These are phyloP conservation scores for Lamprologus ornatipinnis DNA, from an alignment of 2,113 vertebrate genomes.

Conservation along the genomic window DNA sequence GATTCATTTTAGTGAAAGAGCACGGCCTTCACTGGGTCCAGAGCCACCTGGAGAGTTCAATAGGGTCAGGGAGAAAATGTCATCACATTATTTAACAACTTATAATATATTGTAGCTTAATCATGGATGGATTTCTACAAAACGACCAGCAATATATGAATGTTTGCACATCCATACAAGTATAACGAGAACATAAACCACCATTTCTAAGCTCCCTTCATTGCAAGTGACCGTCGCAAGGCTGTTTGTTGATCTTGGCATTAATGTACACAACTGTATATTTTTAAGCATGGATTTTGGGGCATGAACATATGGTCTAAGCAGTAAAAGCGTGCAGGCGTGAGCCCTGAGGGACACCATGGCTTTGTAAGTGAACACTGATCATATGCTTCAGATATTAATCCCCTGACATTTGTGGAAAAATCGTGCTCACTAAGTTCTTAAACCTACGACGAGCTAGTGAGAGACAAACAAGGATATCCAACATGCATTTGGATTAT, in stretches of 20 bases:
- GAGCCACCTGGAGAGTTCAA: slow-evolving; percentile 37
- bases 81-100: background rate
- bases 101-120: background rate
- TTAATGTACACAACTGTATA: slow-evolving; percentile 55
- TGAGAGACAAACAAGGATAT: slow-evolving; percentile 5
- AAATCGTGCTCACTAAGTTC: background rate
- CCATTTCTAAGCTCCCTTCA: slow-evolving; percentile 50
- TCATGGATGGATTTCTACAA: background rate
- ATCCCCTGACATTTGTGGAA: slow-evolving; percentile 4
- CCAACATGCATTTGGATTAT: background rate
- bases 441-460: background rate
- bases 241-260: slow-evolving; percentile 62
- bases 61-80: slow-evolving; percentile 31
- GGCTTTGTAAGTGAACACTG: slow-evolving; percentile 30
- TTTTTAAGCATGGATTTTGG: slow-evolving; percentile 35
- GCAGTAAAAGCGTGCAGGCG: slow-evolving; percentile 19
- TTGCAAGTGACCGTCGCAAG: slow-evolving; percentile 46
- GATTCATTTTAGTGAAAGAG: slow-evolving; percentile 22
- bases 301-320: slow-evolving; percentile 46
- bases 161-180: slow-evolving; percentile 39
- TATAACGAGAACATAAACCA: slow-evolving; percentile 46
- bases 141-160: background rate
- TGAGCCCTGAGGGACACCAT: slow-evolving; percentile 20
- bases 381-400: slow-evolving; percentile 35
- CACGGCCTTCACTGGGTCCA: background rate